phyloP scores from a whole-genome alignment of 2,113 vertebrate genomes.

The Strigops habroptila region DNA sequence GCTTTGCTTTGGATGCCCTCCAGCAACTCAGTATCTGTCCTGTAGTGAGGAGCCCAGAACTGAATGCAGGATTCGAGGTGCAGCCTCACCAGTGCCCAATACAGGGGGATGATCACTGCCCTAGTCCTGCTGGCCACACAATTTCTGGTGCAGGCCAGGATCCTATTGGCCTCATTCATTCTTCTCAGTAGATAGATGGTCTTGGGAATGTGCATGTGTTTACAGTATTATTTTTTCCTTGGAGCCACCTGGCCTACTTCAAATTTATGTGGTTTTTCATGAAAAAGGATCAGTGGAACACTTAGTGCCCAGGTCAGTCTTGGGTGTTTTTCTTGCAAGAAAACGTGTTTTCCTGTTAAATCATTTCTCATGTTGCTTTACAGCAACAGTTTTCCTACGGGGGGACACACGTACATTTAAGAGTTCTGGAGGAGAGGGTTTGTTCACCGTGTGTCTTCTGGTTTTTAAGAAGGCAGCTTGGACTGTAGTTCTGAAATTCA shows the following conservation, averaged over 20 bases:
- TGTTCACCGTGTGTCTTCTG: background rate
- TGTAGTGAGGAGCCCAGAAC: background rate
- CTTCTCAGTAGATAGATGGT: background rate
- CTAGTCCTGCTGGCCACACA: background rate
- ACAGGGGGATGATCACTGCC: background rate
- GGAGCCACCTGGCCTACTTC: background rate
- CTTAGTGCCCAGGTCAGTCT: background rate
- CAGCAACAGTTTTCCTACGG: background rate
- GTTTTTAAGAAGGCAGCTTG: background rate
- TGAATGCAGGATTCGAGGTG: accelerated
- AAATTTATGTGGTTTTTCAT: background rate
- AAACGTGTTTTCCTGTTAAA: background rate
- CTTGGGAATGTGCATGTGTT: background rate
- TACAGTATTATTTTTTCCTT: background rate
- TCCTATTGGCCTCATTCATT: background rate
- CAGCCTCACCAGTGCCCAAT: background rate
- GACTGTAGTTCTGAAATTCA: background rate
- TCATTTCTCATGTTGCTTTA: background rate
- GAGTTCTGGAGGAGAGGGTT: background rate
- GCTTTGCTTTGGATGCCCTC: accelerated
- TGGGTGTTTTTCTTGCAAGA: background rate
- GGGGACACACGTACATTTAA: background rate
- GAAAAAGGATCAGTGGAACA: background rate
- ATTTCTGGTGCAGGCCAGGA: background rate
- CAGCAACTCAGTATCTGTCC: background rate